Evolutionary conservation across 1,140 invertebrate species (phyloP).

Genomic region (Gonatopus flavifemur): DNA sequence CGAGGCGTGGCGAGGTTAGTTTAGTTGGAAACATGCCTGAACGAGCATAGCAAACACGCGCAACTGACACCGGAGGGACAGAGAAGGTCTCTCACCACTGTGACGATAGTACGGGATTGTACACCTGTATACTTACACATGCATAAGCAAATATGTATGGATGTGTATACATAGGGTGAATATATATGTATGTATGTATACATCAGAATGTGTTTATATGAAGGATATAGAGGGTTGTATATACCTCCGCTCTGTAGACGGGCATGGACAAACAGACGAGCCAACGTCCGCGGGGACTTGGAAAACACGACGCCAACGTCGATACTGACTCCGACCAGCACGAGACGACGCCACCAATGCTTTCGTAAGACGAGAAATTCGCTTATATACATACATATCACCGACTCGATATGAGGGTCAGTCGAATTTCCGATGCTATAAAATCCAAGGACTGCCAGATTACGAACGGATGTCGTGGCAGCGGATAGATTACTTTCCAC

Average conservation of each 20-base stretch:
- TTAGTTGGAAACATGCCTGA: constrained; percentile 55
- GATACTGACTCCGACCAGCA: too few species aligned
- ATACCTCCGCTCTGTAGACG: constrained; percentile 44
- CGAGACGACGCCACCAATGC: constrained; percentile 16
- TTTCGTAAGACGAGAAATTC: constrained; percentile 30
- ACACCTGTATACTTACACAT: constrained; percentile 37
- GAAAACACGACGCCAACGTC: constrained; percentile 43
- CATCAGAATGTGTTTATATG: not conserved
- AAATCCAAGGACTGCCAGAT: too few species aligned
- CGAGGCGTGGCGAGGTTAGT: constrained; percentile 50
- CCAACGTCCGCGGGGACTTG: constrained; percentile 42
- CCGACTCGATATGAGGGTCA: too few species aligned
- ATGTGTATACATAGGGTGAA: constrained; percentile 19
- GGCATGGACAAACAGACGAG: constrained; percentile 55
- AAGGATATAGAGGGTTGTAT: constrained; percentile 31
- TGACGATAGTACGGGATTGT: too few species aligned
- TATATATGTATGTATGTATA: not conserved
- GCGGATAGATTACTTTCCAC: too few species aligned
- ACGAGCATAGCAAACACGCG: constrained; percentile 52
- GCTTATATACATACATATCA: not conserved
- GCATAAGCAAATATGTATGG: constrained; percentile 25
- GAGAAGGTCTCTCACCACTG: constrained; percentile 25
- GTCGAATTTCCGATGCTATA: too few species aligned
- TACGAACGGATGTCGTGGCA: too few species aligned
- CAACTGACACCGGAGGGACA: constrained; percentile 52